Evolutionary conservation across 2,113 vertebrate species (phyloP), one percentile per base, ranked within the genome.

Genomic region (Gopherus flavomarginatus): DNA sequence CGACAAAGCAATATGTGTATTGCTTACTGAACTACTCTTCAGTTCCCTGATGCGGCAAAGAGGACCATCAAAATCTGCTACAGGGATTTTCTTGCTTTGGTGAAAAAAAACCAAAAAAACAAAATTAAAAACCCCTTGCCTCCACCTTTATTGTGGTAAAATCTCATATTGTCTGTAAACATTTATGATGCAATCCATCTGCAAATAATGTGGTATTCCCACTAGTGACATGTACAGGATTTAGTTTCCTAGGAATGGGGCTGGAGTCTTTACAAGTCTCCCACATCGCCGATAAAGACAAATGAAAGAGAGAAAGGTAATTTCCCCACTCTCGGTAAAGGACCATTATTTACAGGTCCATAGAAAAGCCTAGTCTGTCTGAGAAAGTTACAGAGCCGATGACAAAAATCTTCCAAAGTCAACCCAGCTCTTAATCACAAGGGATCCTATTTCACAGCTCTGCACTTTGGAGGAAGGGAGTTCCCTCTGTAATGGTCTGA

Each of bases 351-450:
- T 89, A 92, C 91, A 83, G 90, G 35, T 53, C 90, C 89, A 24
- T 10, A 88, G 59, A 8, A 83, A 85, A 57, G 86, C 88, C 88
- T 52, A 92, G 89, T 31, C 83, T 79, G 78, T 85, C 79, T 86
- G 91, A 87, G 91, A 79, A 77, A 11, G 86, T 87, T 88, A 72
- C 62, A 83, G 83, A 31, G 81, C 26, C 94, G 19, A 4, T 50
- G 92, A 88, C 92, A 83, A 89, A 3, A 2, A 82, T 87, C 80
- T 53, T 75, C 94, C 89, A 81, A 94, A 72, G 90, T 92, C 95
- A 96, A 94, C 65, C 84, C n/a, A 92, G 38, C 16, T 92, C 85
- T 94, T 95, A 94, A 93, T 88, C 91, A 93, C 88, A 53, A 96
- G 92, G 79, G 95, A 77, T 94, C 75, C 86, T 91, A 59, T 84